Evolutionary conservation across 2,888 invertebrate species (phyloP).

Genomic region (Rhagonycha lutea): DNA sequence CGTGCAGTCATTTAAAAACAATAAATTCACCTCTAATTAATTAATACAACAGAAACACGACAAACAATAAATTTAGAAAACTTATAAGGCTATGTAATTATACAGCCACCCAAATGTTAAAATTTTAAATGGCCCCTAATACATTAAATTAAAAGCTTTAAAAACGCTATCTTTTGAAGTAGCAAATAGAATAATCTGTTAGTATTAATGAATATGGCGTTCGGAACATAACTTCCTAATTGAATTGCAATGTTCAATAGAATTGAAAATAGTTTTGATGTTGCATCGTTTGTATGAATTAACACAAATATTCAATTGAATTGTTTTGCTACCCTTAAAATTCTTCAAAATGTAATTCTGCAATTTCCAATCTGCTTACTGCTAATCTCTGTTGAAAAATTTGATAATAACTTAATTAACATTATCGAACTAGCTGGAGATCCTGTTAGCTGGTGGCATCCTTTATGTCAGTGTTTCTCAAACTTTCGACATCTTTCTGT

Average conservation of each 20-base stretch:
- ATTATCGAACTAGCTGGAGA: background rate
- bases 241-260: slow-evolving; percentile 1
- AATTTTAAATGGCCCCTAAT: no score
- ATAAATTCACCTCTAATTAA: no score
- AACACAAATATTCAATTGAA: background rate
- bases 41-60: no score
- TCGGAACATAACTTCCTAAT: background rate
- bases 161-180: no score
- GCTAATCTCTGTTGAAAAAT: background rate
- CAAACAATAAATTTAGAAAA: no score
- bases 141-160: no score
- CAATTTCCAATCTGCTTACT: background rate
- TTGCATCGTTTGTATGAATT: background rate
- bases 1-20: no score
- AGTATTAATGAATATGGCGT: background rate
- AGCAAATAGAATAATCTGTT: background rate
- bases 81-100: no score
- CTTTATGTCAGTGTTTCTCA: no score
- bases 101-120: no score
- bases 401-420: background rate
- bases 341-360: background rate
- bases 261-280: background rate
- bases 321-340: background rate
- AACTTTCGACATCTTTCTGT: no score
- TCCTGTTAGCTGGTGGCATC: background rate